Evolutionary conservation across 2,888 invertebrate genomes (phyloP), one percentile per base, ranked within the genome.

Genomic region (Stictocephala bisonia): DNA sequence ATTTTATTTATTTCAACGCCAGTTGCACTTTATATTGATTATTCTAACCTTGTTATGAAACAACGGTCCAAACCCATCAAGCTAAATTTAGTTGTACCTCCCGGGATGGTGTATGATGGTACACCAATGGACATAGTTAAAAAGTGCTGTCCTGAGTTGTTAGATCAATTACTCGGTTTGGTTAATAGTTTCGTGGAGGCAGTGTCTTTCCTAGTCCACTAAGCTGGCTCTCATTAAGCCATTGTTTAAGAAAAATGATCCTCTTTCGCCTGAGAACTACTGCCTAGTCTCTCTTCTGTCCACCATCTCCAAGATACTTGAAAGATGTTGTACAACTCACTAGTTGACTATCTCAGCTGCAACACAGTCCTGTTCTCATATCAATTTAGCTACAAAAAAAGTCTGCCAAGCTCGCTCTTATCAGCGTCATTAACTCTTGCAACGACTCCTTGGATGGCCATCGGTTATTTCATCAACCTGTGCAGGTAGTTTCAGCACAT

Each of bases 171-270:
- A 11, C 22, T 48, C 4, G 3, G 7, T 48, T 48, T 48, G 48
- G 20, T 48, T 22, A 48, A 48, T 11, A 4, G 48, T 48, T 48
- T 22, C 20, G 48, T 48, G 11, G 13, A 48, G 48, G 48, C 48
- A 3, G 48, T 18, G 7, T 9, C 7, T 1, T 48, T 48, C 22
- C 48, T 6, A 7, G 48, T 22, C 1, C n/a, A 11, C 48, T 2
- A 15, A 48, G 3, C 3, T 48, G 3, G 48, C 20, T 11, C 2
- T 3, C 7, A 48, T 48, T 22, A 48, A 48, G 20, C 48, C 48
- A n/a, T n/a, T 48, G 13, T 48, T 48, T 48, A 48, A 48, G n/a
- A 48, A 48, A 48, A n/a, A 44, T n/a, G n/a, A 48, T 18, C 3
- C n/a, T 6, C n/a, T 6, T 3, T 18, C 48, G 22, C 48, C 6